Conservation (phyloP, 2,888 invertebrate genomes). For the Stenolophus ochropezus region DNA sequence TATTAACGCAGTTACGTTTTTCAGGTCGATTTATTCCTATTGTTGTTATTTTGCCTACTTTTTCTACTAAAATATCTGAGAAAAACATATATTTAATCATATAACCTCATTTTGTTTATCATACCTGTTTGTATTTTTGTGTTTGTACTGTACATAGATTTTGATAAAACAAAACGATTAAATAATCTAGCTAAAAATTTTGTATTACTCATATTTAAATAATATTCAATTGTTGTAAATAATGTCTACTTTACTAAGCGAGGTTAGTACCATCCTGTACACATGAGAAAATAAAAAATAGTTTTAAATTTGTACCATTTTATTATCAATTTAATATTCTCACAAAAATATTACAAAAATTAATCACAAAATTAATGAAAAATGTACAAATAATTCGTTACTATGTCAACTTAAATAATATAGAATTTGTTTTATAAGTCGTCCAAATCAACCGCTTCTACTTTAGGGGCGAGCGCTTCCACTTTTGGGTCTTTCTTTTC, state of each 20-base stretch:
- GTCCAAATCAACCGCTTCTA: conserved; percentile 84
- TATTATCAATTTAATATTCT: no score
- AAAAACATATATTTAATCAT: conserved; percentile 48
- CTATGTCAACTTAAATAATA: not conserved
- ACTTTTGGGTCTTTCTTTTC: conserved; percentile 68
- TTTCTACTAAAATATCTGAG: conserved; percentile 74
- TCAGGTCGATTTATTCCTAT: conserved; percentile 92
- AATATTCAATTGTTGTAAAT: not conserved
- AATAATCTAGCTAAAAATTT: conserved; percentile 33
- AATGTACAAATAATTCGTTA: conserved; percentile 7
- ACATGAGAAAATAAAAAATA: not conserved
- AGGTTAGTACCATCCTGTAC: no score
- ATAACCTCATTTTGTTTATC: conserved; percentile 33
- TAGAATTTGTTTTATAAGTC: conserved; percentile 78
- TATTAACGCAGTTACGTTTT: conserved; percentile 89
- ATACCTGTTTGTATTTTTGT: conserved; percentile 46
- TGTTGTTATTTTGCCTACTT: conserved; percentile 80
- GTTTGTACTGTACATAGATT: conserved; percentile 26
- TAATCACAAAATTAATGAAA: not conserved
- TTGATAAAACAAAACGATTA: not conserved
- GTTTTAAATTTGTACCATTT: no score
- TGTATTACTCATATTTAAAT: conserved; percentile 1
- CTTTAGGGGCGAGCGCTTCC: conserved; percentile 72
- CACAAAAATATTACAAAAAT: conserved; percentile 1
- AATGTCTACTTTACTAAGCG: not conserved